Evolutionary conservation across 2,888 invertebrate genomes (phyloP).

Genomic region (Torymus aiolomorphi): DNA sequence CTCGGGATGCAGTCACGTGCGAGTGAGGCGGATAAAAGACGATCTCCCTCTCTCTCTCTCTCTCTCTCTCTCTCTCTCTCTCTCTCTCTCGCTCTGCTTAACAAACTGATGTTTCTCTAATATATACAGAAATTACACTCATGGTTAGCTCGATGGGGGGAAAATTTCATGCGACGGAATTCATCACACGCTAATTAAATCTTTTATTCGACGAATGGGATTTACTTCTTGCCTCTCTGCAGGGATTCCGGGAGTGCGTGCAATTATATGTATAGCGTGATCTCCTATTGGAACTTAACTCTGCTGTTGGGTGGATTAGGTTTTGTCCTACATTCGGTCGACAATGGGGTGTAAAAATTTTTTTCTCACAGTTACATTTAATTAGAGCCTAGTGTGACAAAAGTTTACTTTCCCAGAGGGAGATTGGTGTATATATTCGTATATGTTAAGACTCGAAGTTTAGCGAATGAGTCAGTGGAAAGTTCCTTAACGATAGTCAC

Average conservation of each 20-base stretch:
- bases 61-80: too few relatives aligned
- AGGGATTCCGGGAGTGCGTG: too few relatives aligned
- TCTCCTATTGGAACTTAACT: neutral
- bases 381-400: constrained; percentile 17
- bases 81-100: neutral
- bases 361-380: constrained; percentile 7
- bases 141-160: too few relatives aligned
- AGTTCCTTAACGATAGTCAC: neutral
- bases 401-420: constrained; percentile 23
- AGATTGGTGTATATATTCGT: neutral
- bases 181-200: too few relatives aligned
- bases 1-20: neutral
- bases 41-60: too few relatives aligned
- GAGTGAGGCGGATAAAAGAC: neutral
- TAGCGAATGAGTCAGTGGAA: constrained; percentile 3
- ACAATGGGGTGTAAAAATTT: too few relatives aligned
- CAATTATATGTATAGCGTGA: neutral
- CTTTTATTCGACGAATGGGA: too few relatives aligned
- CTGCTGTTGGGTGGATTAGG: too few relatives aligned
- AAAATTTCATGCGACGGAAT: too few relatives aligned
- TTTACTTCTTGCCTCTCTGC: too few relatives aligned
- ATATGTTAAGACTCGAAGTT: constrained; percentile 14
- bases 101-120: neutral
- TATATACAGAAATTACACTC: too few relatives aligned
- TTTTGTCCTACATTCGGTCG: too few relatives aligned